These are phyloP conservation scores for Drosophila mojavensis DNA, from an alignment of 1,140 invertebrate species.

Conservation along the genomic window DNA sequence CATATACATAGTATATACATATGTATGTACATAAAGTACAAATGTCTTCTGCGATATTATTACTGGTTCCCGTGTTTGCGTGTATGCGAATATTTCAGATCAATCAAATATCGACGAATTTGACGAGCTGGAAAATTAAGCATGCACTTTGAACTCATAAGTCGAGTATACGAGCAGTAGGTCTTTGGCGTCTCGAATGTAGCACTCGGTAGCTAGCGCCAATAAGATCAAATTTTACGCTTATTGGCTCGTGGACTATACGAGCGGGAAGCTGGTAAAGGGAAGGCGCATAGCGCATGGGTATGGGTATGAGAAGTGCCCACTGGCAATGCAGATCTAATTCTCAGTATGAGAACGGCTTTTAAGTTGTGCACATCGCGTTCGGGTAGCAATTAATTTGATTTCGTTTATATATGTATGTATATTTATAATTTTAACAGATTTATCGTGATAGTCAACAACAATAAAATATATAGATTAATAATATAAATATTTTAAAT, in stretches of 20 bases:
- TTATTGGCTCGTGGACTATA: conserved; percentile 38
- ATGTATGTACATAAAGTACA: too few relatives aligned
- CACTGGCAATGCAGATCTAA: conserved; percentile 52
- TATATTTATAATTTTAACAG: background rate
- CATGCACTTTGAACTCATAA: too few relatives aligned
- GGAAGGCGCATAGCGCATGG: background rate
- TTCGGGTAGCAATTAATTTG: background rate
- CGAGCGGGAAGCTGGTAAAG: conserved; percentile 12
- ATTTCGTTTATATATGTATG: background rate
- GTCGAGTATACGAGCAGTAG: too few relatives aligned
- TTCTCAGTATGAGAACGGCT: conserved; percentile 72
- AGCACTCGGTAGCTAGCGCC: too few relatives aligned
- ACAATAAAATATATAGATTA: background rate
- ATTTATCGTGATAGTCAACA: conserved; percentile 3
- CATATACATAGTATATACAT: too few relatives aligned
- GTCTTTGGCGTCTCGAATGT: too few relatives aligned
- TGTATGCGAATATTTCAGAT: too few relatives aligned
- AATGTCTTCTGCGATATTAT: too few relatives aligned
- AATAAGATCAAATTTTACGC: background rate
- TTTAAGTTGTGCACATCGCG: conserved; percentile 62
- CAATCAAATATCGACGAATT: too few relatives aligned
- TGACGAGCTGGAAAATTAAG: too few relatives aligned
- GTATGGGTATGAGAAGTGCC: conserved; percentile 10
- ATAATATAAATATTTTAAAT: too few relatives aligned
- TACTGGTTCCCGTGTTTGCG: too few relatives aligned